phyloP scores from a whole-genome alignment of 2,888 invertebrate species.

The Druceiella hillmani region DNA sequence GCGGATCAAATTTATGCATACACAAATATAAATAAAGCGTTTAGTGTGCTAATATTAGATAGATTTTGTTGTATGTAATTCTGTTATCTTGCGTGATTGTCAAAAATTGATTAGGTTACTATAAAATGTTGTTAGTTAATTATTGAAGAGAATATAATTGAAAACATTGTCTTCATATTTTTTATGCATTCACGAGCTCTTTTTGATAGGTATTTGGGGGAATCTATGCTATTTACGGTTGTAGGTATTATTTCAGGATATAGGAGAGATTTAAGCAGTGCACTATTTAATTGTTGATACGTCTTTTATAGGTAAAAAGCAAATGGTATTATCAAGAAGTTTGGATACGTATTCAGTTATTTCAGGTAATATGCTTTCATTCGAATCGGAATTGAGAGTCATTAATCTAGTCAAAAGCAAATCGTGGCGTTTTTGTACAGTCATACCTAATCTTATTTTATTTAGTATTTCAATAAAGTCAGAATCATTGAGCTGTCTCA shows the following conservation, averaged over 20 bases:
- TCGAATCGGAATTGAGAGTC: conserved; percentile 14
- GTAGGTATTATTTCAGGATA: conserved; percentile 22
- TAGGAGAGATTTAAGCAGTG: conserved; percentile 24
- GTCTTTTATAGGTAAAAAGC: conserved; percentile 27
- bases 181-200: no score
- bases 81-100: no score
- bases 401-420: conserved; percentile 21
- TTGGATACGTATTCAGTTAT: conserved; percentile 21
- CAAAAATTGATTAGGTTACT: no score
- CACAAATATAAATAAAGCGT: no score
- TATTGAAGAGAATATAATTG: no score
- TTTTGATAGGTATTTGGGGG: no score
- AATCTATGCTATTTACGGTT: no score
- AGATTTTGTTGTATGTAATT: no score
- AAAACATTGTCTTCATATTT: no score
- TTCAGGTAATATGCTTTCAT: conserved; percentile 20
- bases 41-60: no score
- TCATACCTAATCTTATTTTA: conserved; percentile 24
- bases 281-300: conserved; percentile 27
- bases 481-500: conserved; percentile 20
- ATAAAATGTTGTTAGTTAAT: no score
- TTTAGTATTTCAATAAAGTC: conserved; percentile 27
- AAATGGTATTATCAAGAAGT: conserved; percentile 25
- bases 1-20: no score
- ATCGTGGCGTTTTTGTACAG: conserved; percentile 18